These are phyloP conservation scores for Cyclophora albipunctata DNA, from an alignment of 2,888 invertebrate species.

Conservation along the genomic window DNA sequence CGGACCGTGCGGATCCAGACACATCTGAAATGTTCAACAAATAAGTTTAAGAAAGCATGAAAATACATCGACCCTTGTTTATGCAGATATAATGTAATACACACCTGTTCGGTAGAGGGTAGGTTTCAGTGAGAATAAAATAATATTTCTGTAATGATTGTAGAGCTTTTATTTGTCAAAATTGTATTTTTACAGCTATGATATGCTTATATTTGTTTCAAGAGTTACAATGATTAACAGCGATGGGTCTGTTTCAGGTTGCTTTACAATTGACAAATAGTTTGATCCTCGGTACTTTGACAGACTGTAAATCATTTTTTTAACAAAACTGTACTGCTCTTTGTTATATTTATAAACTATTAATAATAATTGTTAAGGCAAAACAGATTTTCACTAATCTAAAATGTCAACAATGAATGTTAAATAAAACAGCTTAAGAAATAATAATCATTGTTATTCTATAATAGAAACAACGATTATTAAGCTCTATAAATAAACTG, in stretches of 20 bases:
- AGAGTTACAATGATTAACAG: constrained; percentile 78
- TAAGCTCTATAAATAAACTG: constrained; percentile 69
- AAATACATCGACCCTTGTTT: neutral
- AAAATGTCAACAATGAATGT: constrained; percentile 73
- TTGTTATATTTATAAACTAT: constrained; percentile 65
- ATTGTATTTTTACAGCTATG: constrained; percentile 92
- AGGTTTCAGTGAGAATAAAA: constrained; percentile 34
- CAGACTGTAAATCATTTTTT: constrained; percentile 56
- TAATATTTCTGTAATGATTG: constrained; percentile 66
- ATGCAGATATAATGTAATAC: constrained; percentile 2
- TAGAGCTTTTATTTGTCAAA: constrained; percentile 87
- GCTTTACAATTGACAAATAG: constrained; percentile 69
- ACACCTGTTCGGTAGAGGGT: constrained; percentile 7
- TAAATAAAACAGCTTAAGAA: constrained; percentile 70
- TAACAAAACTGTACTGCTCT: constrained; percentile 67
- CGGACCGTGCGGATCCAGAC: constrained; percentile 55
- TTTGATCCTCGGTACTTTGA: constrained; percentile 56
- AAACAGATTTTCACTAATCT: constrained; percentile 71
- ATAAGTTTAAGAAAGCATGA: neutral
- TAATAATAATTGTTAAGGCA: constrained; percentile 66
- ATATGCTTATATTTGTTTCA: constrained; percentile 91
- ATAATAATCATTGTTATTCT: constrained; percentile 43
- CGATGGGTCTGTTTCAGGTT: constrained; percentile 61
- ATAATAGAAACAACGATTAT: constrained; percentile 46
- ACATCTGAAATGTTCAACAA: constrained; percentile 53